These are phyloP conservation scores for Harpalus rufipes DNA, from an alignment of 2,888 invertebrate species.

Conservation along the genomic window DNA sequence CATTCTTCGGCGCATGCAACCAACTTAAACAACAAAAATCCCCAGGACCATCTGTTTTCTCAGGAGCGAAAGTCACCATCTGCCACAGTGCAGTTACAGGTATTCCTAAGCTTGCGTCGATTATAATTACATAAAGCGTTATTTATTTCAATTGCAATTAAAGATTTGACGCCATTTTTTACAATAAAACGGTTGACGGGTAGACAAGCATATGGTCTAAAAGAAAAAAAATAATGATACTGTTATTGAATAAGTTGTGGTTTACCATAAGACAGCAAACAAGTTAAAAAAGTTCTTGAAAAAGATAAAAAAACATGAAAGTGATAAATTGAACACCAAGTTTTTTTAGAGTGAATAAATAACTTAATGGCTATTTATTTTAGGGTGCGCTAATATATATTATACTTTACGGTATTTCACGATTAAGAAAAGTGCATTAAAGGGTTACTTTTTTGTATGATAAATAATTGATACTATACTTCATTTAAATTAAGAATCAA, in stretches of 20 bases:
- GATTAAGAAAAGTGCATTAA: too few species aligned
- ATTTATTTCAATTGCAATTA: slow-evolving; percentile 24
- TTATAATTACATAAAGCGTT: slow-evolving; percentile 18
- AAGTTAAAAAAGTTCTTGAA: background rate
- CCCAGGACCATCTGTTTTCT: slow-evolving; percentile 9
- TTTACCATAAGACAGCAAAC: background rate
- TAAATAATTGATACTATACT: too few species aligned
- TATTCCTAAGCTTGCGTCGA: background rate
- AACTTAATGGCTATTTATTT: too few species aligned
- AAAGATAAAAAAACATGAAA: background rate
- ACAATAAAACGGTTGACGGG: background rate
- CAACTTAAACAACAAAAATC: slow-evolving; percentile 11
- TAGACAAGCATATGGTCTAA: background rate
- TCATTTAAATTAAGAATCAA: too few species aligned
- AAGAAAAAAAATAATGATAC: background rate
- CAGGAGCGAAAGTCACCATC: slow-evolving; percentile 22
- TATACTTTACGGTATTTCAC: too few species aligned
- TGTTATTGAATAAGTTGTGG: background rate
- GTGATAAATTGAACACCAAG: too few species aligned
- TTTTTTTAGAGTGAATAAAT: too few species aligned
- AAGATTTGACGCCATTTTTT: background rate
- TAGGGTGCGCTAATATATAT: too few species aligned
- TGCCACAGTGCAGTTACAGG: slow-evolving; percentile 6
- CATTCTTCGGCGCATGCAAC: background rate
- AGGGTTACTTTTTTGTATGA: too few species aligned